These are phyloP conservation scores for Nycticryphes semicollaris DNA, from an alignment of 2,113 vertebrate genomes.

Conservation along the genomic window DNA sequence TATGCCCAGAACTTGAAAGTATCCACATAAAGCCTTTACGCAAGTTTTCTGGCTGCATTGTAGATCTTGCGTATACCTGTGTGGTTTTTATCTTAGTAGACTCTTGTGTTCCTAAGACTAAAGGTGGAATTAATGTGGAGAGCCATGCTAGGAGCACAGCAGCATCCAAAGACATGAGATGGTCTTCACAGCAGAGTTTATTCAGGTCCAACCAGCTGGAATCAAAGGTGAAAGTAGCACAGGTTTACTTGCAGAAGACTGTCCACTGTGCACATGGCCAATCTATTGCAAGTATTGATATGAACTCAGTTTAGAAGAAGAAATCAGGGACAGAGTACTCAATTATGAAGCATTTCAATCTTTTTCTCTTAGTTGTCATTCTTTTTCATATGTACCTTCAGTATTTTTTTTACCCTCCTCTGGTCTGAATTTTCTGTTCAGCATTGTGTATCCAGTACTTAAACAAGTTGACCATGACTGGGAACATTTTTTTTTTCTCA, in stretches of 20 bases:
- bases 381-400: not conserved
- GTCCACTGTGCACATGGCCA: not conserved
- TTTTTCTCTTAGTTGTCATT: not conserved
- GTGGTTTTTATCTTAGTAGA: not conserved
- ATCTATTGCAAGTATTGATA: not conserved
- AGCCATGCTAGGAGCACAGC: not conserved
- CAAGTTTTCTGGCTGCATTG: not conserved
- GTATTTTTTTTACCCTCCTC: not conserved
- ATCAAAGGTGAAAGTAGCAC: not conserved
- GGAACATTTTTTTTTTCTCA: not conserved
- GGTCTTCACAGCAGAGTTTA: not conserved
- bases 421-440: not conserved
- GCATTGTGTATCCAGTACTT: not conserved
- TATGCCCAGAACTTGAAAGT: not conserved
- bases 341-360: not conserved
- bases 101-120: not conserved
- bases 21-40: not conserved
- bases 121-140: not conserved
- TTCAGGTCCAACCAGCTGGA: not conserved
- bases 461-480: not conserved
- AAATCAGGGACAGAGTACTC: not conserved
- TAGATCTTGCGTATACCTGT: not conserved
- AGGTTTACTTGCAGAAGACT: not conserved
- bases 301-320: not conserved
- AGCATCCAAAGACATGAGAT: not conserved